Percentiles rank a stretch among this genome's conserved stretches.
phyloP scores from a whole-genome alignment of 2,797 vertebrate species.

The Denticeps clupeoides region DNA sequence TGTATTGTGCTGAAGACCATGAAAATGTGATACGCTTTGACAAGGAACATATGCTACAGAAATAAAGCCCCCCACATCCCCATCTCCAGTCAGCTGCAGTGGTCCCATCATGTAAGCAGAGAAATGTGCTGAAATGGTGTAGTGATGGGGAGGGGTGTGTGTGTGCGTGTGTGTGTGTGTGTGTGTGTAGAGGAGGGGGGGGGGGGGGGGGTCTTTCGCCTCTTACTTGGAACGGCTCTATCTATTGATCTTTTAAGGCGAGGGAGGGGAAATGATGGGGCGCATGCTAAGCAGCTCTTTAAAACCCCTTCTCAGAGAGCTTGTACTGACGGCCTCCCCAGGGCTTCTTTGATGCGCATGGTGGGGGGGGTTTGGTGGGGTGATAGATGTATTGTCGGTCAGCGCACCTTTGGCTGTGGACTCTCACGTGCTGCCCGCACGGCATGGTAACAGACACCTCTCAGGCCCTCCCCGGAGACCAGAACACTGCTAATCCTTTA shows the following conservation, averaged over 20 bases:
- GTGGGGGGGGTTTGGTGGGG: background rate
- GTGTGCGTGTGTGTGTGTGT: too few relatives aligned
- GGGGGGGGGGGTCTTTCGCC: too few relatives aligned
- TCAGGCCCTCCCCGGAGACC: slow-evolving; percentile 13
- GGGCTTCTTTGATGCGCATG: slow-evolving; percentile 4
- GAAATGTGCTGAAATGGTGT: background rate
- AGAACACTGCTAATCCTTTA: slow-evolving; percentile 20
- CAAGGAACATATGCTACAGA: too few relatives aligned
- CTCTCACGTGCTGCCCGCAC: slow-evolving; percentile 19
- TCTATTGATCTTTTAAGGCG: too few relatives aligned
- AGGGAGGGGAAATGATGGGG: background rate
- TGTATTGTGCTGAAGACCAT: too few relatives aligned
- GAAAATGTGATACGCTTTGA: too few relatives aligned
- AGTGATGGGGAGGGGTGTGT: too few relatives aligned
- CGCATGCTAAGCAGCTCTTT: background rate
- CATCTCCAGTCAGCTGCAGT: too few relatives aligned
- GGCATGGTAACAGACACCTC: slow-evolving; percentile 21
- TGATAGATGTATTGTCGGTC: background rate
- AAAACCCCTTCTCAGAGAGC: background rate
- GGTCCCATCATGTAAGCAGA: too few relatives aligned
- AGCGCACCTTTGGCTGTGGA: background rate
- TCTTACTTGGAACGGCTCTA: too few relatives aligned
- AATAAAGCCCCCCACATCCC: too few relatives aligned
- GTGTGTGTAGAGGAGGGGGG: too few relatives aligned
- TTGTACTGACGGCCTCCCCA: background rate